Percentiles rank a stretch among this genome's conserved stretches.
Evolutionary conservation across 2,797 vertebrate genomes (phyloP).

Genomic region (Peromyscus attwateri): DNA sequence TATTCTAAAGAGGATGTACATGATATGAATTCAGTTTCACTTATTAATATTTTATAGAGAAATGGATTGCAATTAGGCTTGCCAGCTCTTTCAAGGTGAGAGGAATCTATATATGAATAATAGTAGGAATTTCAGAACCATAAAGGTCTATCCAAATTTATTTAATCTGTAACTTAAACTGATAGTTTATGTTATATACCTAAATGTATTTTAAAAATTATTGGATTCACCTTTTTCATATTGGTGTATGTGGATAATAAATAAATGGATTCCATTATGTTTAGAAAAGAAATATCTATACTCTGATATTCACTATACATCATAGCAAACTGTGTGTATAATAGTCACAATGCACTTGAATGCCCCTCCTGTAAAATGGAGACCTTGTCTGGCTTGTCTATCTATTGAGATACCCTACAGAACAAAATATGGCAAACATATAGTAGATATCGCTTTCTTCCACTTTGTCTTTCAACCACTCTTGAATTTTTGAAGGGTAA

Average conservation of each 20-base stretch:
- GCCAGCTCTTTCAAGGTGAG: neutral
- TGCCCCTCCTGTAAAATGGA: neutral
- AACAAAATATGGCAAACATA: neutral
- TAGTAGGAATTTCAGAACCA: neutral
- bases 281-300: neutral
- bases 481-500: neutral
- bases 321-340: neutral
- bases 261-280: neutral
- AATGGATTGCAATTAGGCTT: neutral
- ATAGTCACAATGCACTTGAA: neutral
- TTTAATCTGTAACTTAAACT: neutral
- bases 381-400: neutral
- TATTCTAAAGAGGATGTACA: neutral
- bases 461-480: neutral
- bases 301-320: neutral
- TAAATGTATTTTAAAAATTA: neutral
- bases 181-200: neutral
- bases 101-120: neutral
- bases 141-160: neutral
- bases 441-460: neutral
- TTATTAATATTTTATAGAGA: neutral
- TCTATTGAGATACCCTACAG: neutral
- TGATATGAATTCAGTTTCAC: neutral
- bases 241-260: neutral
- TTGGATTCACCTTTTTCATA: neutral